Evolutionary conservation across 2,797 vertebrate genomes (phyloP).

Genomic region (Pseudomugil gertrudae): DNA sequence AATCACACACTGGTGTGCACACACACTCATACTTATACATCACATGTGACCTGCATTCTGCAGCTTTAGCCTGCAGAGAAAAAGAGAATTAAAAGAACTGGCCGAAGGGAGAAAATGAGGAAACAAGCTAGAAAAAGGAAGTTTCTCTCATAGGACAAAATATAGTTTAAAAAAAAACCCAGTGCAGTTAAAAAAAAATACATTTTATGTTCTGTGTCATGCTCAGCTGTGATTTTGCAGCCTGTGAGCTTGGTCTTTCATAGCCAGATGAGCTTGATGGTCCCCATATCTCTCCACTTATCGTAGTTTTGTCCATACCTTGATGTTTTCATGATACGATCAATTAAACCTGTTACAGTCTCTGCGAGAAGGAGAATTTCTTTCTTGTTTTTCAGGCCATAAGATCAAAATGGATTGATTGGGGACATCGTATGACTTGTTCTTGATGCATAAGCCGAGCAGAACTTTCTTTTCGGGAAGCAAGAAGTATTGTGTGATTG

Average conservation of each 20-base stretch:
- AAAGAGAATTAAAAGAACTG: constrained; percentile 41
- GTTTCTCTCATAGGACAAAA: constrained; percentile 5
- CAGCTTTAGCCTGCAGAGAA: constrained; percentile 46
- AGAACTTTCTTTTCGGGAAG: too few relatives aligned
- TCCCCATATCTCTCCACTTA: background rate
- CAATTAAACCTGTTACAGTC: background rate
- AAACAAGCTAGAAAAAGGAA: constrained; percentile 7
- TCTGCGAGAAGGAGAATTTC: too few relatives aligned
- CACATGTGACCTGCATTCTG: constrained; percentile 69
- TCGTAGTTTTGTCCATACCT: background rate
- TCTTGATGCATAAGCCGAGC: too few relatives aligned
- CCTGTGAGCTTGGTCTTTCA: background rate
- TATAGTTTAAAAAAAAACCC: background rate
- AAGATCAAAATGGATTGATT: too few relatives aligned
- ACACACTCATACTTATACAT: constrained; percentile 40
- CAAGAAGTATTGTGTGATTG: too few relatives aligned
- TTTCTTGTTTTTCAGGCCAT: too few relatives aligned
- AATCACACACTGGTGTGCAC: constrained; percentile 48
- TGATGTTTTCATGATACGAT: background rate
- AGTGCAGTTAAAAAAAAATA: too few relatives aligned
- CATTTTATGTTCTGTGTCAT: background rate
- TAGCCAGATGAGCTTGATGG: background rate
- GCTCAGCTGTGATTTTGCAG: background rate
- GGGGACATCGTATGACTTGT: too few relatives aligned
- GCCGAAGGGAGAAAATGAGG: constrained; percentile 24